Evolutionary conservation across 1,140 invertebrate genomes (phyloP).

Genomic region (Scaptomyza hsui): DNA sequence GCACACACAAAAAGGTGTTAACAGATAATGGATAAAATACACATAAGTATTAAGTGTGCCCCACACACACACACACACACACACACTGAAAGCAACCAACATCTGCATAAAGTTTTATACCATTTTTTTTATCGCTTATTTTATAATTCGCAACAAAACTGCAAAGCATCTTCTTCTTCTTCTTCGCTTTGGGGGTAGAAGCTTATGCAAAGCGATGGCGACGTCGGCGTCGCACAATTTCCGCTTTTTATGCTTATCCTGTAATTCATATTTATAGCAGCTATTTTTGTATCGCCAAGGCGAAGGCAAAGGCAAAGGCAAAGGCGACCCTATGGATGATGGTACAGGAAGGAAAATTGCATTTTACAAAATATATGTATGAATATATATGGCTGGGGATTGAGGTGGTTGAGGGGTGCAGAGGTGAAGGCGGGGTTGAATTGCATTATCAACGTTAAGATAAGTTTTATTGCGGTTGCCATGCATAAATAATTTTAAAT

Average conservation of each 20-base stretch:
- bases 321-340: too few relatives aligned
- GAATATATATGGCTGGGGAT: too few relatives aligned
- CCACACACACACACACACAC: neutral
- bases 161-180: slow-evolving; percentile 64
- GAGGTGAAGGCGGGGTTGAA: slow-evolving; percentile 9
- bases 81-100: slow-evolving; percentile 13
- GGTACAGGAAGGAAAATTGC: slow-evolving; percentile 63
- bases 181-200: slow-evolving; percentile 34
- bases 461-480: slow-evolving; percentile 52
- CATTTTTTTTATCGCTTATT: slow-evolving; percentile 80
- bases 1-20: slow-evolving; percentile 70
- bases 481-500: slow-evolving; percentile 1
- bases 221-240: slow-evolving; percentile 72
- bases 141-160: slow-evolving; percentile 77
- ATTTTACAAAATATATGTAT: slow-evolving; percentile 47
- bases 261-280: slow-evolving; percentile 83
- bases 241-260: slow-evolving; percentile 82
- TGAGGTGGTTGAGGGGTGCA: too few relatives aligned
- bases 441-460: slow-evolving; percentile 54
- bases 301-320: slow-evolving; percentile 24
- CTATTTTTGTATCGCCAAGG: slow-evolving; percentile 65
- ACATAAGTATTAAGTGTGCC: slow-evolving; percentile 47
- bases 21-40: slow-evolving; percentile 68
- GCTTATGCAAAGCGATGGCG: slow-evolving; percentile 71
- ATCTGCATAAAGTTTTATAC: slow-evolving; percentile 77